phyloP scores from a whole-genome alignment of 2,797 vertebrate genomes.

The Botia kubotai region DNA sequence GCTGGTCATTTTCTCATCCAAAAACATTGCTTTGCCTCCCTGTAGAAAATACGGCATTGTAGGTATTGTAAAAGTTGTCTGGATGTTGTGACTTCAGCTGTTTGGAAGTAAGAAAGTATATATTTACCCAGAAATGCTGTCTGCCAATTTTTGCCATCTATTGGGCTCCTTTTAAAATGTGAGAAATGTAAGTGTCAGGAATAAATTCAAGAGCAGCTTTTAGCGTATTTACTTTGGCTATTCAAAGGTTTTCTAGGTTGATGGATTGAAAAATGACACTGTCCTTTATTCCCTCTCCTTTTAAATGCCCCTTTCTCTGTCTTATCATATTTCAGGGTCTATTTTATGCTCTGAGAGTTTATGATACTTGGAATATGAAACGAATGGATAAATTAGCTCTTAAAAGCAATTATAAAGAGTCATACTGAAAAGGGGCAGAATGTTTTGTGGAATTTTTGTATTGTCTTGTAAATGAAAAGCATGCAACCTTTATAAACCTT shows the following conservation, averaged over 20 bases:
- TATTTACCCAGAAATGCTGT: background rate
- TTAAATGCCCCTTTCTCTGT: background rate
- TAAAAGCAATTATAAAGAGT: background rate
- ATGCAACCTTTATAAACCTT: background rate
- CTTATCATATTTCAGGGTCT: background rate
- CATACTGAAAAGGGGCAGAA: too few relatives aligned
- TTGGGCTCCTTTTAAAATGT: constrained; percentile 1
- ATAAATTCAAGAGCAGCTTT: constrained; percentile 68
- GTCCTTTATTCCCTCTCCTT: background rate
- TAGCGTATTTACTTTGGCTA: constrained; percentile 74
- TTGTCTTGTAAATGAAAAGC: background rate
- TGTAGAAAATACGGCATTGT: background rate
- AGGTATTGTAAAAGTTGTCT: background rate
- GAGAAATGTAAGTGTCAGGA: constrained; percentile 69
- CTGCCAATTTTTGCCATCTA: constrained; percentile 15
- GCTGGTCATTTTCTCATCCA: background rate
- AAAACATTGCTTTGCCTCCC: background rate
- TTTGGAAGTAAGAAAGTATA: background rate
- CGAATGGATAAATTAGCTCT: background rate
- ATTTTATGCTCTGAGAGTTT: background rate
- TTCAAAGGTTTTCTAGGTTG: constrained; percentile 63
- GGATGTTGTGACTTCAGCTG: background rate
- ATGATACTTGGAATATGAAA: background rate
- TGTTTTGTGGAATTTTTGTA: too few relatives aligned
- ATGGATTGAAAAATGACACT: constrained; percentile 30